Evolutionary conservation across 2,113 vertebrate genomes (phyloP), one percentile per base, ranked within the genome.

Genomic region (Podilymbus podiceps): DNA sequence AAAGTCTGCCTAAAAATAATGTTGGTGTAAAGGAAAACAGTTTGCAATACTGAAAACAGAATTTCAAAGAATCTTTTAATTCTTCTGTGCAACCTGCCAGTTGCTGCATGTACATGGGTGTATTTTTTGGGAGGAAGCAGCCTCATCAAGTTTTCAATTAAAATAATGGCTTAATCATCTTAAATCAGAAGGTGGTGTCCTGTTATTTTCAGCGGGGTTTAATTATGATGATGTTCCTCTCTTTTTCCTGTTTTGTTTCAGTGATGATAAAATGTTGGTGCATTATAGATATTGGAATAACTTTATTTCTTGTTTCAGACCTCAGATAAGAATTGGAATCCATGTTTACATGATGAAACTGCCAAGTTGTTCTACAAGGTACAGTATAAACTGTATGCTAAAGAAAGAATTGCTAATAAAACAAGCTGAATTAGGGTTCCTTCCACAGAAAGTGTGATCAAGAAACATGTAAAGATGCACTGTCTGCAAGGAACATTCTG

Each of bases 321-420:
- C 24, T 98, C 98, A 58, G 99, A 99, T 96, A 93, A 98, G 80
- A 98, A 99, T 95, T 99, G 99, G 99, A 98, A 98, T 72, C 99
- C 99, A 23, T 99, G 98, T 97, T 98, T 99, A 86, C 97, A 99
- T 96, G 98, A 99, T 98, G 99, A 99, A 97, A 98, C 98, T 88
- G 97, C 98, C 85, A 99, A 99, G 93, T 97, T 99, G 81, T 99
- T 99, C 96, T 98, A 99, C 84, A 99, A 99, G 99, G 99, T 99
- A 98, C 81, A 88, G 44, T 89, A 14, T 74, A 56, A 88, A 42
- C 25, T 79, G 8, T 71, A 30, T n/a, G 27, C 9, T 75, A 60
- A 77, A 77, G 58, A 82, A 78, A 35, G 8, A 88, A 27, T 53
- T 80, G 4, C 24, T 49, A 18, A 31, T 77, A 42, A 55, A 84